A percentile compares a stretch with the other conserved stretches of the same genome.
These are phyloP conservation scores for Pyrrhia umbra DNA, from an alignment of 2,888 invertebrate genomes.

Conservation along the genomic window DNA sequence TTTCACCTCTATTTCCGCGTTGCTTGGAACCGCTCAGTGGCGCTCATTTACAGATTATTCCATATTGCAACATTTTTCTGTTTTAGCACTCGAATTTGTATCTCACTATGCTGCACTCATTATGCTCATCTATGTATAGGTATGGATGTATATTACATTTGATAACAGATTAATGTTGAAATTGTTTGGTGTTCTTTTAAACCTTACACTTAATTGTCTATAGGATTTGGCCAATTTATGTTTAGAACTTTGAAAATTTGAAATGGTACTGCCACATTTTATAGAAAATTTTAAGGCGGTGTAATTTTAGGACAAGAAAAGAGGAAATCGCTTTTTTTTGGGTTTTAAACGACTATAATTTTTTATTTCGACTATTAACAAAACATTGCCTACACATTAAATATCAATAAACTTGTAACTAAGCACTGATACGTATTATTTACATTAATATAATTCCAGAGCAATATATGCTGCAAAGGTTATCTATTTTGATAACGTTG, in stretches of 20 bases:
- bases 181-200: too few species aligned
- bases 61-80: constrained; percentile 59
- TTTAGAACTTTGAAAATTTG: too few species aligned
- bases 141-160: too few species aligned
- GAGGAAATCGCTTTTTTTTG: neutral
- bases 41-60: constrained; percentile 67
- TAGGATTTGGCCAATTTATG: too few species aligned
- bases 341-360: neutral
- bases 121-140: too few species aligned
- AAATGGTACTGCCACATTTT: too few species aligned
- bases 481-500: constrained; percentile 55
- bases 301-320: neutral
- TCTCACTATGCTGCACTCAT: too few species aligned
- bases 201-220: too few species aligned
- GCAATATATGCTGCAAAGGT: constrained; percentile 52
- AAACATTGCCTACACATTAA: neutral
- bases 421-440: constrained; percentile 47
- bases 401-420: constrained; percentile 41
- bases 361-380: constrained; percentile 8
- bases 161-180: too few species aligned
- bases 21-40: constrained; percentile 70
- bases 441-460: constrained; percentile 46
- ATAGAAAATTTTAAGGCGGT: neutral
- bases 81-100: constrained; percentile 14
- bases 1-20: constrained; percentile 88